phyloP scores from a whole-genome alignment of 2,888 invertebrate species.

The Drosophila austrosaltans region DNA sequence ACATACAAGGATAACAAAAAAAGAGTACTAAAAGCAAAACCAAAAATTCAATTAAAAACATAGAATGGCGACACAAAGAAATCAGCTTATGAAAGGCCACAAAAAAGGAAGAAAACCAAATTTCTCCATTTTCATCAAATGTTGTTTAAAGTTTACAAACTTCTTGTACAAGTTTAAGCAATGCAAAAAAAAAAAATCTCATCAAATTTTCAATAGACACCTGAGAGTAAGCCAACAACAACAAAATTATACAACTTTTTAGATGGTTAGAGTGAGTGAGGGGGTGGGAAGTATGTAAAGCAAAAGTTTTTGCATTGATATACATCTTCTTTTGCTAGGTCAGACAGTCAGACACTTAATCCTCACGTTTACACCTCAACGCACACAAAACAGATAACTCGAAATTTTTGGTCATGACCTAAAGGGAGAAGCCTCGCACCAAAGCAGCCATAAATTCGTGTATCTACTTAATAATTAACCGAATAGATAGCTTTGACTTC shows the following conservation, averaged over 20 bases:
- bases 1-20: conserved; percentile 10
- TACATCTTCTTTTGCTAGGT: conserved; percentile 44
- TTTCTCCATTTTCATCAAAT: conserved; percentile 63
- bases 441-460: conserved; percentile 64
- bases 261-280: conserved; percentile 37
- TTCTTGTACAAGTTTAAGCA: conserved; percentile 34
- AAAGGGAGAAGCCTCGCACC: conserved; percentile 21
- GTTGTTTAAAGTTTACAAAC: conserved; percentile 44
- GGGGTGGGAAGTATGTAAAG: conserved; percentile 26
- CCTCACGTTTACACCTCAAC: conserved; percentile 79
- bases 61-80: conserved; percentile 29
- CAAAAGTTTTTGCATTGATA: conserved; percentile 54
- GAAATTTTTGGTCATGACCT: conserved; percentile 35
- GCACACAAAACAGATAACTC: conserved; percentile 57
- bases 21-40: conserved; percentile 23
- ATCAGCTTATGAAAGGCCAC: conserved; percentile 58
- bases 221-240: conserved; percentile 42
- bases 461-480: conserved; percentile 80
- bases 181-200: conserved; percentile 54
- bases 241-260: conserved; percentile 70
- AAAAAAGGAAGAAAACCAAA: conserved; percentile 37
- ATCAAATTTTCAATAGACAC: conserved; percentile 72
- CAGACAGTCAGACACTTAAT: conserved; percentile 76
- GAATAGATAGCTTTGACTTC: conserved; percentile 22
- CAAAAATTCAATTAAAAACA: conserved; percentile 68